These are phyloP conservation scores for Sebastes vulpes DNA, from an alignment of 2,797 vertebrate genomes.

Conservation along the genomic window DNA sequence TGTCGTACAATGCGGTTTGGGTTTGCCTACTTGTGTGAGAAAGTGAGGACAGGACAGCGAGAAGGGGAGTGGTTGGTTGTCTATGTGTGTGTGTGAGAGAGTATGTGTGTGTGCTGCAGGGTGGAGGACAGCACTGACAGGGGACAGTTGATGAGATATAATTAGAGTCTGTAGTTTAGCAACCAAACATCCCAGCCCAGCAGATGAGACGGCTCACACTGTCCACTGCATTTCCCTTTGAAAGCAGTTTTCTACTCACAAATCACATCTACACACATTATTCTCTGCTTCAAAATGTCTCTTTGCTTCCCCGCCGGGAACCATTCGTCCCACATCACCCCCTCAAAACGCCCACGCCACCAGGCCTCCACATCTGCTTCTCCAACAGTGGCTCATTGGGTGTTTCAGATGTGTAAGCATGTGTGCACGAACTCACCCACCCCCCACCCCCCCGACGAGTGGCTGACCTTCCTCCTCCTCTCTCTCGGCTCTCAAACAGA, in stretches of 20 bases:
- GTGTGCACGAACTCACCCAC: slow-evolving; percentile 27
- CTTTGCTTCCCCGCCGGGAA: neutral
- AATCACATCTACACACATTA: neutral
- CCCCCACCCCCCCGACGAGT: neutral
- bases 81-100: slow-evolving; percentile 18
- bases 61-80: slow-evolving; percentile 29
- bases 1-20: slow-evolving; percentile 8
- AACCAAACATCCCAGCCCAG: slow-evolving; percentile 68
- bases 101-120: slow-evolving; percentile 41
- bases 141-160: slow-evolving; percentile 84
- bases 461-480: slow-evolving; percentile 69
- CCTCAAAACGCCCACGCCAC: slow-evolving; percentile 28
- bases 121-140: slow-evolving; percentile 74
- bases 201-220: slow-evolving; percentile 39
- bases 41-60: slow-evolving; percentile 37
- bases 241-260: neutral
- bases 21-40: slow-evolving; percentile 51
- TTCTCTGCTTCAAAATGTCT: slow-evolving; percentile 1
- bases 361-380: slow-evolving; percentile 54
- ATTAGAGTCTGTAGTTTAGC: slow-evolving; percentile 76
- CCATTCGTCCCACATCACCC: slow-evolving; percentile 31
- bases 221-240: slow-evolving; percentile 28
- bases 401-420: slow-evolving; percentile 57
- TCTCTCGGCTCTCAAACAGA: slow-evolving; percentile 62
- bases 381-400: slow-evolving; percentile 46